Evolutionary conservation across 2,113 vertebrate species (phyloP).

Genomic region (Theristicus caerulescens): DNA sequence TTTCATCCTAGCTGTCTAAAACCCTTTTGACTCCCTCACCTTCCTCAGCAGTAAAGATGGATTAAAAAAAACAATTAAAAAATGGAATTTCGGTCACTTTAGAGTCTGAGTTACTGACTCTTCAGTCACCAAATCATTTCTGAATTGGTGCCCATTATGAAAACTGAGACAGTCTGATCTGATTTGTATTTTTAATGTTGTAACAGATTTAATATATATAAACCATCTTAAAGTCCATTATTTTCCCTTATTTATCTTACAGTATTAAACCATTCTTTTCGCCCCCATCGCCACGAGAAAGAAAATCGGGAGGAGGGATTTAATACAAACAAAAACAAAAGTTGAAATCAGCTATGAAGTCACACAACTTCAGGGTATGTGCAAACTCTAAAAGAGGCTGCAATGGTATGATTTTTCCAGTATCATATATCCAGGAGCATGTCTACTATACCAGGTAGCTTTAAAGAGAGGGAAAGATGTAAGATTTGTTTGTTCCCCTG

Average conservation of each 20-base stretch:
- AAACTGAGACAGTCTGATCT: neutral
- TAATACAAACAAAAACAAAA: neutral
- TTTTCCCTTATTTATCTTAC: neutral
- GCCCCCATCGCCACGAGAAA: fast-evolving
- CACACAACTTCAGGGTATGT: fast-evolving
- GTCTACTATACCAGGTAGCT: neutral
- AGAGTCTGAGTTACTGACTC: neutral
- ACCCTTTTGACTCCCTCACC: neutral
- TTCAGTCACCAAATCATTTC: neutral
- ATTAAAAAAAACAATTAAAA: neutral
- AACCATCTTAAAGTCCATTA: neutral
- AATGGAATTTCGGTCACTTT: neutral
- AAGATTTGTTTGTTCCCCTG: neutral
- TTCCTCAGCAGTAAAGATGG: neutral
- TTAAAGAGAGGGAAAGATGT: neutral
- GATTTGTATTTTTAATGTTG: neutral
- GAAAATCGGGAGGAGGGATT: neutral
- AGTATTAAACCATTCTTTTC: neutral
- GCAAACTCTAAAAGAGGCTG: neutral
- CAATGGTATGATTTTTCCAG: neutral
- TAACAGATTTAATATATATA: neutral
- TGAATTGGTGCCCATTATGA: neutral
- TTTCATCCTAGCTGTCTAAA: neutral
- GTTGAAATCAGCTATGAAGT: neutral
- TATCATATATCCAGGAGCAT: neutral